Evolutionary conservation across 2,113 vertebrate species (phyloP).

Genomic region (Motacilla tschutschensis): DNA sequence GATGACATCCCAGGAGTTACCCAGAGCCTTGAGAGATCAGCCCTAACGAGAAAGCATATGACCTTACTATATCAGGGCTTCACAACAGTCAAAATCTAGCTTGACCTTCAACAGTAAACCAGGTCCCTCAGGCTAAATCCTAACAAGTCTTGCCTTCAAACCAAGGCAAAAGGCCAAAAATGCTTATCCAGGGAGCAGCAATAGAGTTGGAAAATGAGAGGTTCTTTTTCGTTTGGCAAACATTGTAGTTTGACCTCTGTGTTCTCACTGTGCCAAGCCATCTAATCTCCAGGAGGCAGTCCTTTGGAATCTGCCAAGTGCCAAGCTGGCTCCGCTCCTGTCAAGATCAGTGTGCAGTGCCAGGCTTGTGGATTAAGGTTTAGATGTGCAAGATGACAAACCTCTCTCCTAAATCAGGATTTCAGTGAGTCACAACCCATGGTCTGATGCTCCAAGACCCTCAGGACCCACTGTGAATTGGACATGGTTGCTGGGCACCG

Average conservation of each 20-base stretch:
- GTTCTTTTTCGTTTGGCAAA: conserved; percentile 44
- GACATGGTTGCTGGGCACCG: background rate
- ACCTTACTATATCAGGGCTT: conserved; percentile 42
- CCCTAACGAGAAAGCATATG: conserved; percentile 18
- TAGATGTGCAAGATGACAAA: conserved; percentile 22
- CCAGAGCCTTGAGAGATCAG: conserved; percentile 23
- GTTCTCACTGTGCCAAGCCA: conserved; percentile 48
- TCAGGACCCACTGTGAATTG: background rate
- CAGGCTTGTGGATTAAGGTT: conserved; percentile 42
- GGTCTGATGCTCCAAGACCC: background rate
- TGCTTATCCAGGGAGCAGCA: conserved; percentile 34
- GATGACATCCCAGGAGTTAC: background rate
- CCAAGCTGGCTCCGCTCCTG: conserved; percentile 30
- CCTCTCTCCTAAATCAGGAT: background rate
- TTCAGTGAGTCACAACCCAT: background rate
- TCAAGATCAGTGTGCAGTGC: conserved; percentile 19
- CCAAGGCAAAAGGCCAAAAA: conserved; percentile 60
- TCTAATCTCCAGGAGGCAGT: conserved; percentile 52
- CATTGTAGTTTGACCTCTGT: conserved; percentile 36
- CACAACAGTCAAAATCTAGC: conserved; percentile 39
- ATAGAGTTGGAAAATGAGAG: conserved; percentile 26
- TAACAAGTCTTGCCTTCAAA: conserved; percentile 59
- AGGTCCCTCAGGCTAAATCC: conserved; percentile 48
- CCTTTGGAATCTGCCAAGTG: conserved; percentile 39
- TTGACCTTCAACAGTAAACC: conserved; percentile 52